A percentile compares a stretch with the other conserved stretches of the same genome.
phyloP scores from a whole-genome alignment of 2,113 vertebrate genomes.

The Xiphophorus hellerii region DNA sequence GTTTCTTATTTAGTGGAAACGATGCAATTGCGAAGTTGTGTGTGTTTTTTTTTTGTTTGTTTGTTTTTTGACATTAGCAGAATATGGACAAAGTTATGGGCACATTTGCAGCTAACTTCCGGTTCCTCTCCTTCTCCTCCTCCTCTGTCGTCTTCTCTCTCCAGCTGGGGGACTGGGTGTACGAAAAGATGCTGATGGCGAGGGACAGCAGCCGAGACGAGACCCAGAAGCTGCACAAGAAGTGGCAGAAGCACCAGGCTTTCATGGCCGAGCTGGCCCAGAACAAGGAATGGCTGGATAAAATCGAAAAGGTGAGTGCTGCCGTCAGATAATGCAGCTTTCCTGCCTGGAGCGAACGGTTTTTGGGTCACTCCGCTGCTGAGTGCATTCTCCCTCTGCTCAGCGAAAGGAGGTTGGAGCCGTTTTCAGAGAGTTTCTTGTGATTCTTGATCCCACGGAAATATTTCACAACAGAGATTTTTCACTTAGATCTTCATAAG shows the following conservation, averaged over 20 bases:
- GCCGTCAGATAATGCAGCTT: not conserved
- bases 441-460: not conserved
- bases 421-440: not conserved
- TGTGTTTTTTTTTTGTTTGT: no score
- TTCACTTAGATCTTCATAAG: not conserved
- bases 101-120: not conserved
- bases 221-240: slow-evolving; percentile 87
- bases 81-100: no score
- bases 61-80: no score
- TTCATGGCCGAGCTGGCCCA: slow-evolving; percentile 92
- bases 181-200: slow-evolving; percentile 92
- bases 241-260: slow-evolving; percentile 93
- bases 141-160: slow-evolving; percentile 10
- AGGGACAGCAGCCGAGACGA: slow-evolving; percentile 85
- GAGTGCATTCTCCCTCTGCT: not conserved
- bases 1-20: no score
- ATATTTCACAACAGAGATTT: not conserved
- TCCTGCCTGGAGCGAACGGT: not conserved
- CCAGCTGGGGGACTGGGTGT: slow-evolving; percentile 91
- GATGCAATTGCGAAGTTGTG: no score
- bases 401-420: not conserved
- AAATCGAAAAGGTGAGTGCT: slow-evolving; percentile 88
- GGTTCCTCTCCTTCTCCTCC: not conserved
- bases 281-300: slow-evolving; percentile 92
- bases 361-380: not conserved